Evolutionary conservation across 2,797 vertebrate species (phyloP).

Genomic region (Takifugu rubripes): DNA sequence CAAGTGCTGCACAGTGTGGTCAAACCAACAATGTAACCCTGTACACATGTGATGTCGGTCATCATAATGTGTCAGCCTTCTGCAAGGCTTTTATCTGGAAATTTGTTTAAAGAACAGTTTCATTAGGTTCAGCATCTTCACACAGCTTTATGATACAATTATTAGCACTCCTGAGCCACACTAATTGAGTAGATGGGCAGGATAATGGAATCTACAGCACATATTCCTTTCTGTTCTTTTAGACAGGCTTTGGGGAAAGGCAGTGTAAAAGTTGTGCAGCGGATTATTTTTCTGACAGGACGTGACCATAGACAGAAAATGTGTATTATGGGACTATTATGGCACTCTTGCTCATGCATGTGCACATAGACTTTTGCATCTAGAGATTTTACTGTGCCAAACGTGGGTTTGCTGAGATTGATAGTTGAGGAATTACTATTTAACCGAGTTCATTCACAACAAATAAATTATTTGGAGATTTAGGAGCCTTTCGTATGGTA

Average conservation of each 20-base stretch:
- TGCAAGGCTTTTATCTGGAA: conserved; percentile 4
- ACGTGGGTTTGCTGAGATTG: too few species aligned
- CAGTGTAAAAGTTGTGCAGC: conserved; percentile 28
- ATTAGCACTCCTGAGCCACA: conserved; percentile 9
- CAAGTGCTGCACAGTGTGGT: conserved; percentile 24
- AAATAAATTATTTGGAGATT: too few species aligned
- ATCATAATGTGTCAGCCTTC: conserved; percentile 8
- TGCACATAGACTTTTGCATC: too few species aligned
- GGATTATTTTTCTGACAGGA: conserved; percentile 50
- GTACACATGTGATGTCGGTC: neutral
- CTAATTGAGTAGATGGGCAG: conserved; percentile 42
- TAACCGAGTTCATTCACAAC: too few species aligned
- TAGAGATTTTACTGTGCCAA: too few species aligned
- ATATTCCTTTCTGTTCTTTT: conserved; percentile 24
- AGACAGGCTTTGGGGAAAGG: conserved; percentile 35
- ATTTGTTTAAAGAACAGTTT: conserved; percentile 13
- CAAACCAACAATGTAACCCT: conserved; percentile 17
- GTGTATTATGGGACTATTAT: too few species aligned
- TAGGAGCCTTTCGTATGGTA: too few species aligned
- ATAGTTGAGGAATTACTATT: too few species aligned
- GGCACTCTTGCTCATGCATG: too few species aligned
- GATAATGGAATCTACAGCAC: conserved; percentile 40
- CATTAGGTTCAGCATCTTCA: conserved; percentile 25
- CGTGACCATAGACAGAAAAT: conserved; percentile 29
- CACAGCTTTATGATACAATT: conserved; percentile 35